A percentile compares a stretch with the other conserved stretches of the same genome.
These are phyloP conservation scores for Scrobipalpa costella DNA, from an alignment of 2,888 invertebrate genomes.

Conservation along the genomic window DNA sequence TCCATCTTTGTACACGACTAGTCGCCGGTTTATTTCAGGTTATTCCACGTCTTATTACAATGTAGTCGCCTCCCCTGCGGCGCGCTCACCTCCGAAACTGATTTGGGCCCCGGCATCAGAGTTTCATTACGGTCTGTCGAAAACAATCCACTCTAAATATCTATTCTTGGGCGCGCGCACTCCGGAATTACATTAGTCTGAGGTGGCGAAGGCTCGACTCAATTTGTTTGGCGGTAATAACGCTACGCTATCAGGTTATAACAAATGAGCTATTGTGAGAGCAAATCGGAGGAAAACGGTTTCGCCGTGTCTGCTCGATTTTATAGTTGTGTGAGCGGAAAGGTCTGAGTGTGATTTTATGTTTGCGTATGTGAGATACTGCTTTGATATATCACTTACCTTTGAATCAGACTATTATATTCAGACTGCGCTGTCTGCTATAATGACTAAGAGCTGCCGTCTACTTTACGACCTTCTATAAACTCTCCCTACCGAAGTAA, in stretches of 20 bases:
- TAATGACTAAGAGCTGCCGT: slow-evolving; percentile 1
- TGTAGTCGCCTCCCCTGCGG: slow-evolving; percentile 78
- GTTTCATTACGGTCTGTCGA: slow-evolving; percentile 82
- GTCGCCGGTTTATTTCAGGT: slow-evolving; percentile 77
- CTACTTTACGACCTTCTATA: slow-evolving; percentile 5
- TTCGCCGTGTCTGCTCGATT: slow-evolving; percentile 70
- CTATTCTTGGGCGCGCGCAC: slow-evolving; percentile 79
- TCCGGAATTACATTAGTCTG: slow-evolving; percentile 81
- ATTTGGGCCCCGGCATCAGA: slow-evolving; percentile 78
- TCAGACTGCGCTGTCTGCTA: slow-evolving; percentile 11
- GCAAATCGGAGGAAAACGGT: slow-evolving; percentile 73
- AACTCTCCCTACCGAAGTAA: neutral
- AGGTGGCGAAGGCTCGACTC: slow-evolving; percentile 81
- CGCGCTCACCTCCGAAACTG: slow-evolving; percentile 78
- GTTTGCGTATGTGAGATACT: slow-evolving; percentile 34
- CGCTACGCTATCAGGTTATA: slow-evolving; percentile 78
- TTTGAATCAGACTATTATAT: slow-evolving; percentile 16
- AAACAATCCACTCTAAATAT: slow-evolving; percentile 82
- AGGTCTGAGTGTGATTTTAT: slow-evolving; percentile 40
- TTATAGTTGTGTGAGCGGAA: slow-evolving; percentile 51
- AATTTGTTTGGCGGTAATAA: slow-evolving; percentile 81
- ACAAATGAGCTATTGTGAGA: slow-evolving; percentile 79
- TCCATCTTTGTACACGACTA: slow-evolving; percentile 74
- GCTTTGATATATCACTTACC: slow-evolving; percentile 21
- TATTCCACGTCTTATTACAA: slow-evolving; percentile 80